A percentile compares a stretch with the other conserved stretches of the same genome.
Conservation (phyloP, 2,797 vertebrate genomes). For the Anabacerthia variegaticeps region DNA sequence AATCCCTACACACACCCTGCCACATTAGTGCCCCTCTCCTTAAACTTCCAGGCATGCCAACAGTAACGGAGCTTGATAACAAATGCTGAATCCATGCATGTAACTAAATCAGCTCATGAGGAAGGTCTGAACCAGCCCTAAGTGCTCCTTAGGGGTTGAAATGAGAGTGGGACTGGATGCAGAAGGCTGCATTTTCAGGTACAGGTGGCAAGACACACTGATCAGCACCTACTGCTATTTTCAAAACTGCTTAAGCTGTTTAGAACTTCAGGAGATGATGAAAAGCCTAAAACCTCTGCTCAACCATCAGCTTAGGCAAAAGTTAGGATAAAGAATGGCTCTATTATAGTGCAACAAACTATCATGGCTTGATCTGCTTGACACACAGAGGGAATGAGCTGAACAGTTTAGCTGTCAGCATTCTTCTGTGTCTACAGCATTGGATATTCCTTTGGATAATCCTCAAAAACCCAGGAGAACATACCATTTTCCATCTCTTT, state of each 20-base stretch:
- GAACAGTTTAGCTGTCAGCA: background rate
- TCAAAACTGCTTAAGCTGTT: background rate
- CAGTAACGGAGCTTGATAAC: background rate
- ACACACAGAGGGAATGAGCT: background rate
- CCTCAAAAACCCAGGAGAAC: background rate
- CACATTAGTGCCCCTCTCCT: background rate
- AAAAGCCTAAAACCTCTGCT: background rate
- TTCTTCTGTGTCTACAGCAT: background rate
- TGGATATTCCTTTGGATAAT: background rate
- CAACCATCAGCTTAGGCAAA: background rate
- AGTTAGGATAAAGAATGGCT: background rate
- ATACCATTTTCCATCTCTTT: background rate
- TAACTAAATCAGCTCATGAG: background rate
- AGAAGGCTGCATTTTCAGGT: background rate
- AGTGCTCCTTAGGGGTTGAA: background rate
- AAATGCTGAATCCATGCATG: background rate
- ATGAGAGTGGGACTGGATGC: background rate
- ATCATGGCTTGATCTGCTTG: background rate
- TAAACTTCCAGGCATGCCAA: background rate
- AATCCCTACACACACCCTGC: background rate
- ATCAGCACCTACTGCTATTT: background rate
- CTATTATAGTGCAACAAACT: background rate
- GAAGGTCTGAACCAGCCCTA: background rate
- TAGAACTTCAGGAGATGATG: background rate
- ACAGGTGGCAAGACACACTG: background rate